phyloP scores from a whole-genome alignment of 2,888 invertebrate genomes.

The Trichopria drosophilae region DNA sequence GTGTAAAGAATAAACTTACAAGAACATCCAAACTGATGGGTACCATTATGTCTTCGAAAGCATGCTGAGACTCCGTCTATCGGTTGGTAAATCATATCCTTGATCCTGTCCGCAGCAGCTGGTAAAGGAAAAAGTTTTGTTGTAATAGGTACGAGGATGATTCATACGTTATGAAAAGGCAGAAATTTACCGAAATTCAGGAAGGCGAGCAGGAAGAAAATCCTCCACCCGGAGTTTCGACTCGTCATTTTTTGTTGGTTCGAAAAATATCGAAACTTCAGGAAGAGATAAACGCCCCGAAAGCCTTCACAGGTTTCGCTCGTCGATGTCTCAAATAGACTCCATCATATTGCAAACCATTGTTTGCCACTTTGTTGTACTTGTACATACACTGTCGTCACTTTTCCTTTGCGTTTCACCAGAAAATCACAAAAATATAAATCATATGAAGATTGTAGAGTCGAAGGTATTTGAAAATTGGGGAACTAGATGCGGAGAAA shows the following conservation, averaged over 20 bases:
- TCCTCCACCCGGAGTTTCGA: constrained; percentile 15
- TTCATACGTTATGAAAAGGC: not conserved
- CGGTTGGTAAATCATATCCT: constrained; percentile 78
- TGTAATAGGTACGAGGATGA: not conserved
- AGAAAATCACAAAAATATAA: too few relatives aligned
- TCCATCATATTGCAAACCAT: too few relatives aligned
- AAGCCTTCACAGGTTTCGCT: constrained; percentile 5
- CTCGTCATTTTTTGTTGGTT: constrained; percentile 10
- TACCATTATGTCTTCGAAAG: constrained; percentile 88
- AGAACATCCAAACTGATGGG: constrained; percentile 92
- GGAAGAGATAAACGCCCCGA: constrained; percentile 2
- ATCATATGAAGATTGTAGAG: too few relatives aligned
- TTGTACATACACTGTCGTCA: too few relatives aligned
- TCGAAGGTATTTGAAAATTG: too few relatives aligned
- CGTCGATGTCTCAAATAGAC: too few relatives aligned
- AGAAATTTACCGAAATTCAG: constrained; percentile 22
- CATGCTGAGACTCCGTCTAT: constrained; percentile 77
- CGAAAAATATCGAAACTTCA: not conserved
- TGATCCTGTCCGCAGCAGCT: constrained; percentile 67
- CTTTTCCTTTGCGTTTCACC: too few relatives aligned
- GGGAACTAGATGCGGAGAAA: too few relatives aligned
- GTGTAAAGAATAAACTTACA: constrained; percentile 71
- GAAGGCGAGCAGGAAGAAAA: constrained; percentile 15
- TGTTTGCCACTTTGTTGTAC: too few relatives aligned
- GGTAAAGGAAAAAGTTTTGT: constrained; percentile 32